Conservation (phyloP, 2,113 vertebrate genomes). For the Balaeniceps rex region DNA sequence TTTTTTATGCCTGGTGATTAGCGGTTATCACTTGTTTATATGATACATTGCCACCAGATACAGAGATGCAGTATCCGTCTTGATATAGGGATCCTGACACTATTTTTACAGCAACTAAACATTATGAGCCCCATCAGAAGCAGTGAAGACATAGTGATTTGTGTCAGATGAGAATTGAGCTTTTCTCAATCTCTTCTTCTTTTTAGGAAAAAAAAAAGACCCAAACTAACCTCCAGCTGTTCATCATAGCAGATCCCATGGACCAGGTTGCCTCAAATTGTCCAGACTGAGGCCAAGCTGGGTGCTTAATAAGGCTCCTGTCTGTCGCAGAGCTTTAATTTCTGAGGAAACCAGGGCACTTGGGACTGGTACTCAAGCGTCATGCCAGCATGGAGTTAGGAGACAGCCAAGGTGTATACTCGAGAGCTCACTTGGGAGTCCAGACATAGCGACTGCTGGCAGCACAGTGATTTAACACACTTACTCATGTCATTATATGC, state of each 20-base stretch:
- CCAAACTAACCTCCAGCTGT: not conserved
- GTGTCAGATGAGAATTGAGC: not conserved
- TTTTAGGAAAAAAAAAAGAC: not conserved
- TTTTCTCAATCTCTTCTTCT: not conserved
- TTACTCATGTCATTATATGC: constrained; percentile 7
- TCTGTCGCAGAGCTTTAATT: not conserved
- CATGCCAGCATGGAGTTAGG: not conserved
- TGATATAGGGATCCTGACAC: not conserved
- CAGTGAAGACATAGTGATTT: not conserved
- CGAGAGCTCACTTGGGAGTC: not conserved
- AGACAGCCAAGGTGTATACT: constrained; percentile 13
- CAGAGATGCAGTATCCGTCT: not conserved
- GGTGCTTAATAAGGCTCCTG: constrained; percentile 40
- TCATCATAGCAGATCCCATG: not conserved
- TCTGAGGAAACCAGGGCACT: constrained; percentile 10
- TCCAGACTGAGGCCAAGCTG: not conserved
- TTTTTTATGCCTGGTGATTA: not conserved
- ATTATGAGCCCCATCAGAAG: not conserved
- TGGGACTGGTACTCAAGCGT: not conserved
- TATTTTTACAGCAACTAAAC: not conserved
- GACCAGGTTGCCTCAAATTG: not conserved
- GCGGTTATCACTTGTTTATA: not conserved
- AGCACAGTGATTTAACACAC: constrained; percentile 19
- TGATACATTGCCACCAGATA: not conserved
- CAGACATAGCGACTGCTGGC: not conserved